These are phyloP conservation scores for Chloropsis cyanopogon DNA, from an alignment of 2,113 vertebrate species.

Conservation along the genomic window DNA sequence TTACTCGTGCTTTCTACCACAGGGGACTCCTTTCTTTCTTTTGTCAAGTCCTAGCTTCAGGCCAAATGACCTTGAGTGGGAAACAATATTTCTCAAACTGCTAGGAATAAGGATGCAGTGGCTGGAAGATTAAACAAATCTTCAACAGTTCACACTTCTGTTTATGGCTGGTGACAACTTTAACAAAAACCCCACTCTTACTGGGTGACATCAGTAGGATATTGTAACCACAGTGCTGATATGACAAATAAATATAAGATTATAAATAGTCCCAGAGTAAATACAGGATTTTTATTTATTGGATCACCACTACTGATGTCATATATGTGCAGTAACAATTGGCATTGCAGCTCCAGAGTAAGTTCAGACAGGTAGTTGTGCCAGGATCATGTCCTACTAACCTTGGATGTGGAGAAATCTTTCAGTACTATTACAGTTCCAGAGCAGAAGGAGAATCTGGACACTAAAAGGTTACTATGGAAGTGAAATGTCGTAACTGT, in stretches of 20 bases:
- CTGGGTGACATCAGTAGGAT: background rate
- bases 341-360: background rate
- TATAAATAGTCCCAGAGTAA: background rate
- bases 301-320: background rate
- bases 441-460: background rate
- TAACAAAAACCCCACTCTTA: background rate
- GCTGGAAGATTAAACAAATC: constrained; percentile 36
- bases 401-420: background rate
- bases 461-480: background rate
- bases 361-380: background rate
- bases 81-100: constrained; percentile 27
- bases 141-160: background rate
- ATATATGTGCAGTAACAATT: background rate
- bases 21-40: background rate
- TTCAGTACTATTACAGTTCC: background rate
- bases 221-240: constrained; percentile 1
- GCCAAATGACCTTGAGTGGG: background rate
- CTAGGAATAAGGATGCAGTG: background rate
- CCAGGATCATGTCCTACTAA: background rate
- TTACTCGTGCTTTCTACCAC: background rate
- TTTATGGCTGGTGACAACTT: constrained; percentile 38
- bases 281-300: background rate
- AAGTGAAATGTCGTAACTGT: background rate
- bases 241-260: constrained; percentile 13
- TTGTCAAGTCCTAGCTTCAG: background rate